phyloP scores from a whole-genome alignment of 2,888 invertebrate species.

The Brenthis daphne region DNA sequence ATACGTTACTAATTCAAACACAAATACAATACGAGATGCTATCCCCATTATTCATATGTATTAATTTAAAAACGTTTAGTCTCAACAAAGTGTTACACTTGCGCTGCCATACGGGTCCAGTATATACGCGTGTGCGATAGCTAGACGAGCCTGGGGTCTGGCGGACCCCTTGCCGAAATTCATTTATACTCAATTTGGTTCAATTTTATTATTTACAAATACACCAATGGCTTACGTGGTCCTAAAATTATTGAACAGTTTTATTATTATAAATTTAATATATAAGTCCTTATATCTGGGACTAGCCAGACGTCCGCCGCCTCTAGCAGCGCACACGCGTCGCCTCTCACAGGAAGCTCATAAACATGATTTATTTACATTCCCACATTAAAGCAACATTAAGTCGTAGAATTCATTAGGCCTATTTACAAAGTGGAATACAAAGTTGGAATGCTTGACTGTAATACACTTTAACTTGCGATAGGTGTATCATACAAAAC shows the following conservation, averaged over 20 bases:
- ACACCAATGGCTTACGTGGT: conserved; percentile 5
- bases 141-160: conserved; percentile 17
- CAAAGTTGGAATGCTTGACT: conserved; percentile 78
- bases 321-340: conserved; percentile 46
- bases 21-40: conserved; percentile 82
- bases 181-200: conserved; percentile 11
- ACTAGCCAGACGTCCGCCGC: conserved; percentile 9
- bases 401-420: conserved; percentile 74
- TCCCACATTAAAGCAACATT: conserved; percentile 71
- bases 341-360: conserved; percentile 65
- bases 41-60: conserved; percentile 73
- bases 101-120: conserved; percentile 65
- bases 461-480: conserved; percentile 66
- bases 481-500: conserved; percentile 66
- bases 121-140: conserved; percentile 18
- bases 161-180: conserved; percentile 5
- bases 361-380: conserved; percentile 73
- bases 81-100: conserved; percentile 64
- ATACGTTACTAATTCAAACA: conserved; percentile 80
- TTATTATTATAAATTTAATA: conserved; percentile 16
- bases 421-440: conserved; percentile 81
- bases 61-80: conserved; percentile 70
- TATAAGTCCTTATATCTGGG: conserved; percentile 12
- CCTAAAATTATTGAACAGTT: conserved; percentile 4
- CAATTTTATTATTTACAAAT: conserved; percentile 15